Evolutionary conservation across 2,888 invertebrate genomes (phyloP).

Genomic region (Polydrusus pterygomalis): DNA sequence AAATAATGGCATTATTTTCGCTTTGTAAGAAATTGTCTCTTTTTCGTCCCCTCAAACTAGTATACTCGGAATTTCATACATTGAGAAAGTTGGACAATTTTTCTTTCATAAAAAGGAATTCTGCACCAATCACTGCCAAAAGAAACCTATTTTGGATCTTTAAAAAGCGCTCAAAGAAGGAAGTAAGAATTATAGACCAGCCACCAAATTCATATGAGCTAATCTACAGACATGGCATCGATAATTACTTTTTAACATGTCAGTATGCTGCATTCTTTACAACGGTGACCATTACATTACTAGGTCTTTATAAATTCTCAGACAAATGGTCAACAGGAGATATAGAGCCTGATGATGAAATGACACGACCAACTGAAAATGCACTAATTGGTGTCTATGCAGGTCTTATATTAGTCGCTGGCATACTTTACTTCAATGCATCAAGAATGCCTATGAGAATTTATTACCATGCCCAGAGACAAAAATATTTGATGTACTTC

Average conservation of each 20-base stretch:
- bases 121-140: slow-evolving; percentile 2
- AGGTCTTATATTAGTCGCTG: slow-evolving; percentile 59
- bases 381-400: slow-evolving; percentile 23
- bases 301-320: slow-evolving; percentile 45
- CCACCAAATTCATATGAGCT: slow-evolving; percentile 66
- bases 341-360: not conserved
- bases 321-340: slow-evolving; percentile 18
- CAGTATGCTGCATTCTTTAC: slow-evolving; percentile 62
- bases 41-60: not conserved
- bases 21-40: slow-evolving; percentile 10
- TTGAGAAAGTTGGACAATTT: slow-evolving; percentile 11
- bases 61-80: slow-evolving; percentile 20
- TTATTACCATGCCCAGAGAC: slow-evolving; percentile 64
- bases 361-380: not conserved
- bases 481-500: slow-evolving; percentile 66
- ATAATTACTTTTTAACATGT: slow-evolving; percentile 62
- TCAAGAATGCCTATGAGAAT: slow-evolving; percentile 67
- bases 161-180: slow-evolving; percentile 53
- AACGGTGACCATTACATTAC: slow-evolving; percentile 54
- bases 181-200: slow-evolving; percentile 63
- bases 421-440: slow-evolving; percentile 61
- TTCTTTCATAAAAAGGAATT: not conserved
- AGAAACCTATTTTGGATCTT: slow-evolving; percentile 56
- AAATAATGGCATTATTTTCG: slow-evolving; percentile 26
- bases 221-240: slow-evolving; percentile 67